Percentiles rank a stretch among this genome's conserved stretches.
Evolutionary conservation across 2,888 invertebrate species (phyloP).

Genomic region (Pseudoips prasinana): DNA sequence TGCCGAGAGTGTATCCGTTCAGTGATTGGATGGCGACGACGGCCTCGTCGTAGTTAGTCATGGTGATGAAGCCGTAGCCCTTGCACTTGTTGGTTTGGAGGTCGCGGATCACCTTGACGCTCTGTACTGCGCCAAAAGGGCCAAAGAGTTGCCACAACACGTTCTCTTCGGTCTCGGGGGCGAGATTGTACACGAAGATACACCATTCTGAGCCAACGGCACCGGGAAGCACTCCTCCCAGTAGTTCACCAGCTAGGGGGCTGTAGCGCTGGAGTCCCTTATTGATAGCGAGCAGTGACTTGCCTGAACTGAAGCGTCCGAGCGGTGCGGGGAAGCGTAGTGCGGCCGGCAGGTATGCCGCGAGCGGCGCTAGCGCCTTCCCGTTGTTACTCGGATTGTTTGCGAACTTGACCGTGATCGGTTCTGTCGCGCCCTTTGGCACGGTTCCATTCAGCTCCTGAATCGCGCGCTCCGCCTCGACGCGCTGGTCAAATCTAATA

Average conservation of each 20-base stretch:
- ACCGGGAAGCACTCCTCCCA: conserved; percentile 90
- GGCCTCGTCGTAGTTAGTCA: conserved; percentile 97
- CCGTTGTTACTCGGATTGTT: conserved; percentile 95
- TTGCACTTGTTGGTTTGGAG: conserved; percentile 96
- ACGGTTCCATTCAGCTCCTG: conserved; percentile 94
- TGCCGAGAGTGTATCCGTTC: conserved; percentile 95
- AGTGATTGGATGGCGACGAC: conserved; percentile 95
- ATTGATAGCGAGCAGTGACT: conserved; percentile 94
- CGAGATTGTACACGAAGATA: conserved; percentile 97
- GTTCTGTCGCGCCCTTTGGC: conserved; percentile 93
- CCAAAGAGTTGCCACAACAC: conserved; percentile 98
- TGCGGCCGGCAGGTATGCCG: conserved; percentile 92
- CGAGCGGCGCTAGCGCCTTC: conserved; percentile 90
- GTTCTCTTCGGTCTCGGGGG: conserved; percentile 97
- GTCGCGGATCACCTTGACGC: conserved; percentile 96
- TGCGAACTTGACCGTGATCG: conserved; percentile 97
- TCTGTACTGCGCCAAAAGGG: conserved; percentile 96
- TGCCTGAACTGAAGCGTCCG: conserved; percentile 91
- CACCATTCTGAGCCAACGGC: conserved; percentile 91
- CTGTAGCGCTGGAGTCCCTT: conserved; percentile 89
- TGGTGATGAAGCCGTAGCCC: conserved; percentile 96
- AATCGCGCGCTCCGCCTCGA: conserved; percentile 97
- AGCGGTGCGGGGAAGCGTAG: conserved; percentile 83
- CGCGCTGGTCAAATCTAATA: conserved; percentile 95
- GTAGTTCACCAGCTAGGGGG: conserved; percentile 92